These are phyloP conservation scores for Hyla sarda DNA, from an alignment of 2,113 vertebrate genomes.

Conservation along the genomic window DNA sequence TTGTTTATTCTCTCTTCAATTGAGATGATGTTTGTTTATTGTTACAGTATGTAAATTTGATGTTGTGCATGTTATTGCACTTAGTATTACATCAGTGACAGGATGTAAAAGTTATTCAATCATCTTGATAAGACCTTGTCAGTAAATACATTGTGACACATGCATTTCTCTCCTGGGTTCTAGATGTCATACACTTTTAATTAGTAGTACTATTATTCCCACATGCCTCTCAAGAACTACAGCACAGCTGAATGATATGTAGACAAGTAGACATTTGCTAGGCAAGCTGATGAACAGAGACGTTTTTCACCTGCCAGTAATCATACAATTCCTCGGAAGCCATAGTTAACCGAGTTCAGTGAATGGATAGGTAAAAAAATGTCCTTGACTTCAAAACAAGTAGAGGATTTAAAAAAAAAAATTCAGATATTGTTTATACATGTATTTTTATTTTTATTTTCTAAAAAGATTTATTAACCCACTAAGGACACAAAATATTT, in stretches of 20 bases:
- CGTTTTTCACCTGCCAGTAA: slow-evolving; percentile 18
- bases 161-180: slow-evolving; percentile 25
- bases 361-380: neutral
- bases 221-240: neutral
- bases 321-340: neutral
- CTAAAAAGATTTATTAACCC: too few relatives aligned
- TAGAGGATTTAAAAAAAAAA: neutral
- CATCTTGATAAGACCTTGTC: slow-evolving; percentile 15
- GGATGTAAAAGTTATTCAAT: slow-evolving; percentile 10
- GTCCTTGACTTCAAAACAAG: neutral
- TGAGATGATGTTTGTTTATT: neutral
- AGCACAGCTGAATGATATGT: slow-evolving; percentile 2
- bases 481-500: too few relatives aligned
- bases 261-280: slow-evolving; percentile 27
- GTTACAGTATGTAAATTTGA: neutral
- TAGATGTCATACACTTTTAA: slow-evolving; percentile 36
- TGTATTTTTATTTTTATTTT: too few relatives aligned
- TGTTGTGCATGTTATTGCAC: neutral
- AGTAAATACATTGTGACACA: slow-evolving; percentile 24
- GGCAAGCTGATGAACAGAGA: neutral
- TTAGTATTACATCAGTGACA: neutral
- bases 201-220: slow-evolving; percentile 35
- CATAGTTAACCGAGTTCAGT: neutral
- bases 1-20: neutral
- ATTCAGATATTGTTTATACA: too few relatives aligned